phyloP scores from a whole-genome alignment of 1,140 invertebrate genomes.

The Akabosia matsudoensis region DNA sequence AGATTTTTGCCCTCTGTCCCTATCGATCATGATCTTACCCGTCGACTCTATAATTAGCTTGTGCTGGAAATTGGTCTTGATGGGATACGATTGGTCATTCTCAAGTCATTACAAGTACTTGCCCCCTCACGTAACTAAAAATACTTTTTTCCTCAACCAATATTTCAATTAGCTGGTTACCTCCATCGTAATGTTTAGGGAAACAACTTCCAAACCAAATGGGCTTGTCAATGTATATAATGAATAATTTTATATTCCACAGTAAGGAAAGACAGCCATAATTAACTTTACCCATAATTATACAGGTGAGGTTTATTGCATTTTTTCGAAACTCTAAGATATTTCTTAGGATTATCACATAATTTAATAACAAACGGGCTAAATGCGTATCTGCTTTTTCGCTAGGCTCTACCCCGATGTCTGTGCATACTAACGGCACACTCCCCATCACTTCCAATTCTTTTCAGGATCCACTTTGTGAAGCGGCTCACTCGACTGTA shows the following conservation, averaged over 20 bases:
- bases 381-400: not conserved
- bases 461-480: constrained; percentile 1
- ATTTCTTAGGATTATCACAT: constrained; percentile 10
- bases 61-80: not conserved
- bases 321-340: not conserved
- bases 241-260: too few relatives aligned
- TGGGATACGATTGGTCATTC: not conserved
- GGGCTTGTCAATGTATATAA: too few relatives aligned
- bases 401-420: not conserved
- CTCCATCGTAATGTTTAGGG: too few relatives aligned
- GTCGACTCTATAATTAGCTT: not conserved
- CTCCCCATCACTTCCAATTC: not conserved
- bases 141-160: too few relatives aligned
- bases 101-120: not conserved
- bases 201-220: too few relatives aligned
- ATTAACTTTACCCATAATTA: not conserved
- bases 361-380: not conserved
- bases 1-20: not conserved
- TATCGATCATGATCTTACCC: not conserved
- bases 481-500: not conserved
- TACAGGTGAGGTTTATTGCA: not conserved
- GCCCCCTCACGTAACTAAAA: not conserved
- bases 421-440: not conserved
- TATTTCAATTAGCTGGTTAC: too few relatives aligned
- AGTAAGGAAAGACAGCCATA: too few relatives aligned